These are phyloP conservation scores for Trichacis sp. DNA, from an alignment of 2,888 invertebrate genomes.

Conservation along the genomic window DNA sequence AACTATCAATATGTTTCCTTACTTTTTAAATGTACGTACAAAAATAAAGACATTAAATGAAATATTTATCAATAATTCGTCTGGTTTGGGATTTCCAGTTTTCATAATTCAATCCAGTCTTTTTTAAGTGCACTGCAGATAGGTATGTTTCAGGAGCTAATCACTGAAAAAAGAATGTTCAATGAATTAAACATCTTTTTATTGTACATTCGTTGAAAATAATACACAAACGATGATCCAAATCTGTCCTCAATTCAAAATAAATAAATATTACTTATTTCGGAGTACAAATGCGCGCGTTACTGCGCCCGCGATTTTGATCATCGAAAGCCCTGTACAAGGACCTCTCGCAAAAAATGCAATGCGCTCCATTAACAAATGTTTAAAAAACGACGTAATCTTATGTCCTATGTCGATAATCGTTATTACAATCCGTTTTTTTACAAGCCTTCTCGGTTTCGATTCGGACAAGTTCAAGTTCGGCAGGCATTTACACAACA, in stretches of 20 bases:
- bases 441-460: constrained; percentile 18
- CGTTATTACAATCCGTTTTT: constrained; percentile 24
- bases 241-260: constrained; percentile 53
- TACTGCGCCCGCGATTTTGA: constrained; percentile 59
- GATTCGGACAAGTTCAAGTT: constrained; percentile 12
- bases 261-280: constrained; percentile 55
- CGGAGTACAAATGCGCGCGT: constrained; percentile 50
- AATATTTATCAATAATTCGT: too few species aligned
- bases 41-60: too few species aligned
- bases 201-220: constrained; percentile 66
- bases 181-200: constrained; percentile 61
- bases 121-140: too few species aligned
- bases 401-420: constrained; percentile 30
- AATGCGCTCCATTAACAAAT: constrained; percentile 61
- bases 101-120: too few species aligned
- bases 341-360: too few species aligned
- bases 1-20: too few species aligned
- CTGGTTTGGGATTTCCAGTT: too few species aligned
- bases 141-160: too few species aligned
- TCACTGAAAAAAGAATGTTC: constrained; percentile 13
- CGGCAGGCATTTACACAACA: constrained; percentile 14
- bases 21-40: too few species aligned
- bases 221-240: constrained; percentile 64
- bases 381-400: constrained; percentile 52
- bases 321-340: constrained; percentile 29